phyloP scores from a whole-genome alignment of 2,888 invertebrate species.

The Arge pagana region DNA sequence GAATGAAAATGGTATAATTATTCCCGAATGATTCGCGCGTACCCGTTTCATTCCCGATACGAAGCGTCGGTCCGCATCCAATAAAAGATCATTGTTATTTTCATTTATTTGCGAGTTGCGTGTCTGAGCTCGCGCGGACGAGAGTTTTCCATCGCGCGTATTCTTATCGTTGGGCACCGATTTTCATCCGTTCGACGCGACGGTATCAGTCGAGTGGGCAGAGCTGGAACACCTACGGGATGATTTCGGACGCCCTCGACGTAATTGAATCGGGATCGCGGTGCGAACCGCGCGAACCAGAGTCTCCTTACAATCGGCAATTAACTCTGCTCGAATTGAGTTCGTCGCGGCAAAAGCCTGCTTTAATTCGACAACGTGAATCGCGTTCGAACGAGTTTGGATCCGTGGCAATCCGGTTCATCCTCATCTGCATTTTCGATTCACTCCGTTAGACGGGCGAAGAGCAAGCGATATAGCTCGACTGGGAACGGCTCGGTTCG shows the following conservation, averaged over 20 bases:
- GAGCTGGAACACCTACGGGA: background rate
- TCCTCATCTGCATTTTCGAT: conserved; percentile 13
- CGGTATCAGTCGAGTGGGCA: background rate
- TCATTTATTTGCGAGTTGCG: too few species aligned
- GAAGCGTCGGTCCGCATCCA: too few species aligned
- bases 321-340: conserved; percentile 8
- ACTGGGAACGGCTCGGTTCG: background rate
- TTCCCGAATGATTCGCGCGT: too few species aligned
- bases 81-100: too few species aligned
- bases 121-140: too few species aligned
- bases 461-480: background rate
- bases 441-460: background rate
- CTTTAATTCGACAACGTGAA: conserved; percentile 18
- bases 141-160: too few species aligned
- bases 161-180: too few species aligned
- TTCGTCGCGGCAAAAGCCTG: conserved; percentile 8
- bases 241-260: conserved; percentile 4
- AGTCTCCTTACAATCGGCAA: background rate
- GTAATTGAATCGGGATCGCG: conserved; percentile 2
- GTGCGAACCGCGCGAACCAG: background rate
- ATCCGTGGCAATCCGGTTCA: background rate
- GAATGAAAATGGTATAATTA: too few species aligned
- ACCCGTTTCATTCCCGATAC: too few species aligned
- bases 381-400: conserved; percentile 15
- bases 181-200: too few species aligned